Evolutionary conservation across 2,888 invertebrate species (phyloP).

Genomic region (Acrobasis repandana): DNA sequence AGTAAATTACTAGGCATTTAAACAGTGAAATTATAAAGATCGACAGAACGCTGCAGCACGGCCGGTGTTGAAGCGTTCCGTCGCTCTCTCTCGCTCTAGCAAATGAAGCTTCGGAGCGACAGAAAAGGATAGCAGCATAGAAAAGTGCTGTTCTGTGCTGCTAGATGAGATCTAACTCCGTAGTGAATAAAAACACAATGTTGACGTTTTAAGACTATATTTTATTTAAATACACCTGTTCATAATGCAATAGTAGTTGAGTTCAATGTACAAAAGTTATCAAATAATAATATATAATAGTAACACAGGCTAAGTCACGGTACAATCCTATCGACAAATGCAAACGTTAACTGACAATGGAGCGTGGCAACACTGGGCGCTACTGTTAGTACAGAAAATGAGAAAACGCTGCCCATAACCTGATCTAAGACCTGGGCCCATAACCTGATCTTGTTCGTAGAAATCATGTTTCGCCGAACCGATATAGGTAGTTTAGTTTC

Average conservation of each 20-base stretch:
- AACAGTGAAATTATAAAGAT: no score
- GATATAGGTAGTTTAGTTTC: no score
- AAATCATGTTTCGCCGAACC: no score
- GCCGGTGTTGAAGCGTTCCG: no score
- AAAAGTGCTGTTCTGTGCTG: no score
- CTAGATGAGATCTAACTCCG: background rate
- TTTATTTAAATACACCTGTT: constrained; percentile 75
- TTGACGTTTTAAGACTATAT: constrained; percentile 67
- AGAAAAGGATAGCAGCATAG: no score
- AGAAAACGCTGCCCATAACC: background rate
- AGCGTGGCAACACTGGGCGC: constrained; percentile 11
- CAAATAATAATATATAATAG: constrained; percentile 54
- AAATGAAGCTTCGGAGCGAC: no score
- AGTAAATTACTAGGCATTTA: no score
- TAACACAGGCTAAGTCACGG: constrained; percentile 64
- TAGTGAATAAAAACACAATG: constrained; percentile 34
- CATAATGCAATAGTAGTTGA: constrained; percentile 71
- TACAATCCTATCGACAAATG: constrained; percentile 55
- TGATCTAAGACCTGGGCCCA: no score
- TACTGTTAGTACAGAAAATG: background rate
- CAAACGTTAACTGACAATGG: constrained; percentile 43
- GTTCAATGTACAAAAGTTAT: constrained; percentile 77
- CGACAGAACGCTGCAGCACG: no score
- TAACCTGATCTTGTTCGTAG: no score
- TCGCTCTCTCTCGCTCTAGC: no score